Percentiles rank a stretch among this genome's conserved stretches.
phyloP scores from a whole-genome alignment of 2,888 invertebrate genomes.

The Rhaphigaster nebulosa region DNA sequence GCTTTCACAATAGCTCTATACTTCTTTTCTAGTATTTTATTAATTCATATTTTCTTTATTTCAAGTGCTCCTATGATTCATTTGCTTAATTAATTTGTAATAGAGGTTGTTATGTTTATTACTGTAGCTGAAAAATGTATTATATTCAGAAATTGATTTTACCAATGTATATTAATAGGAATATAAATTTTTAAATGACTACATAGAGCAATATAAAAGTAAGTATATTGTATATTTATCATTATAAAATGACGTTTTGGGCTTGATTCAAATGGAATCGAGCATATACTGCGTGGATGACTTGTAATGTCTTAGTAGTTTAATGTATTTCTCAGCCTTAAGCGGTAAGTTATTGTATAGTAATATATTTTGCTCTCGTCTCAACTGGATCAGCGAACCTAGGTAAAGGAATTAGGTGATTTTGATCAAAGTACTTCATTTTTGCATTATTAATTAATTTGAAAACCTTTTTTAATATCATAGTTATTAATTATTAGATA shows the following conservation, averaged over 20 bases:
- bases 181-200: conserved; percentile 56
- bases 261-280: conserved; percentile 56
- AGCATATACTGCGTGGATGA: conserved; percentile 50
- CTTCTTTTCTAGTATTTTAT: conserved; percentile 12
- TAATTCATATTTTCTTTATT: conserved; percentile 10
- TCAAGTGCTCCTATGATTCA: conserved; percentile 49
- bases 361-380: conserved; percentile 56
- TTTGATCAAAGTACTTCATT: conserved; percentile 28
- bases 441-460: not conserved
- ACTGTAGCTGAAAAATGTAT: conserved; percentile 39
- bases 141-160: conserved; percentile 51
- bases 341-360: conserved; percentile 57
- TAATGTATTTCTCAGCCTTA: conserved; percentile 50
- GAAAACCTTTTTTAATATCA: not conserved
- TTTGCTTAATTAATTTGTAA: conserved; percentile 40
- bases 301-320: conserved; percentile 43
- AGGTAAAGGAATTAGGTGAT: conserved; percentile 30
- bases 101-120: conserved; percentile 11
- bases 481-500: not conserved
- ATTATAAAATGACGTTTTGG: conserved; percentile 30
- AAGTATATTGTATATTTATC: conserved; percentile 51
- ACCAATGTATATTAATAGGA: conserved; percentile 55
- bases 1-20: conserved; percentile 31
- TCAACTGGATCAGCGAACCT: conserved; percentile 56
- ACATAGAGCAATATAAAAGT: conserved; percentile 52